Evolutionary conservation across 2,888 invertebrate genomes (phyloP).

Genomic region (Aporophyla nigra): DNA sequence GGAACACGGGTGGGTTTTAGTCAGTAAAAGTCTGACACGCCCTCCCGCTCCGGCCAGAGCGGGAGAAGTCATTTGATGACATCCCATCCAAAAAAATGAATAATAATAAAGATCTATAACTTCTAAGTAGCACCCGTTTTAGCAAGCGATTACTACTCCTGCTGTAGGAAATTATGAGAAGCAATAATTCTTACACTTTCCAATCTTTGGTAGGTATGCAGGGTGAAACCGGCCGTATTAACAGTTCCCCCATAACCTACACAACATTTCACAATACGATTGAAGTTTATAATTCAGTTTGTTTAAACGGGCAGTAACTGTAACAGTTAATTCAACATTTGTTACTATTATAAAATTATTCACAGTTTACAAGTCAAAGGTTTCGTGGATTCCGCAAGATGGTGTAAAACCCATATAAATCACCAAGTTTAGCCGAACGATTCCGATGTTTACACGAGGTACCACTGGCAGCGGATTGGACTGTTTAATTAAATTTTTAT

Average conservation of each 20-base stretch:
- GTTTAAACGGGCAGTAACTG: constrained; percentile 51
- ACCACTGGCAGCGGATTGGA: constrained; percentile 43
- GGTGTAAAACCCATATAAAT: constrained; percentile 65
- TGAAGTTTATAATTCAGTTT: constrained; percentile 24
- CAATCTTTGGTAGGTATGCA: background rate
- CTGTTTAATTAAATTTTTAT: constrained; percentile 14
- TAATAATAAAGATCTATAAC: too few relatives aligned
- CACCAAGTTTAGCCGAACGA: constrained; percentile 50
- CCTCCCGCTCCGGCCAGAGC: too few relatives aligned
- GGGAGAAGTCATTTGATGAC: too few relatives aligned
- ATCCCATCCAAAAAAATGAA: too few relatives aligned
- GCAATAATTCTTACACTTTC: background rate
- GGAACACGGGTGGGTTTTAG: too few relatives aligned
- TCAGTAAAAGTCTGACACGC: too few relatives aligned
- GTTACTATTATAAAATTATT: constrained; percentile 69
- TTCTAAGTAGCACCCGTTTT: too few relatives aligned
- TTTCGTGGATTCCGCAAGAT: constrained; percentile 50
- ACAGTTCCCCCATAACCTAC: background rate
- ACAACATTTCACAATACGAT: constrained; percentile 19
- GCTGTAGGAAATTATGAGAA: background rate
- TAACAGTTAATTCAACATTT: constrained; percentile 65
- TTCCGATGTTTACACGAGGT: constrained; percentile 56
- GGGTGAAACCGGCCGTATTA: background rate
- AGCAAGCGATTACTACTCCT: too few relatives aligned
- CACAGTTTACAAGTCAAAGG: constrained; percentile 69